Base-by-base conservation (phyloP, 2,113 vertebrate genomes). In the Cynoglossus semilaevis region DNA sequence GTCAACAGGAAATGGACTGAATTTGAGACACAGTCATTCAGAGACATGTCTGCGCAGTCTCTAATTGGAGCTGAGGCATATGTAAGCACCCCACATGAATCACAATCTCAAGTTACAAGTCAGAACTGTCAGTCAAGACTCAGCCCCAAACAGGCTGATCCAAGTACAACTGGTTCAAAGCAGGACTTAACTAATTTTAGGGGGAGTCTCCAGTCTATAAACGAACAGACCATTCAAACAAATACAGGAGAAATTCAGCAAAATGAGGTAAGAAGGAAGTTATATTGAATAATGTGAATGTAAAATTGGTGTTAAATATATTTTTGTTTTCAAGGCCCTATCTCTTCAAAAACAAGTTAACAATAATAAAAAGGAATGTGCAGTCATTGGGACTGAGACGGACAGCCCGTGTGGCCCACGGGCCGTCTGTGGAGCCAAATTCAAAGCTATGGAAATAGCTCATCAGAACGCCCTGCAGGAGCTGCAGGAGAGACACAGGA, bases 1-100 rank as follows among this genome's bases (percentile, higher is more conserved):
- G 94, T 99, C 15, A 96, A 91, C 87, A 93, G 84, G 87, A 97
- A 95, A 76, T 99, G 97, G 96, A 85, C 85, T 59, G 94, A 97
- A 77, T 87, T 98, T 57, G 96, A 99, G 79, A 91, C 84, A 11
- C 67, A 95, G 75, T 91, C 94, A 4, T 84, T 94, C 63, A 87
- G 90, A 56, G 94, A 94, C 55, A 85, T 87, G 5, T 91, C 74
- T 29, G 76, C 87, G 1, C 85, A 91, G 58, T 75, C 83, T 56
- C 57, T 85, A 48, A 83, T 64, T 65, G 87, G 76, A 42, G 67
- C 63, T 8, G 71, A 83, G 70, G 51, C 55, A 8, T 19, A 69
- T 77, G 77, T 70, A 38, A 66, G 58, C 54, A 19, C 61, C 42
- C 9, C 1, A 15, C 52, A 65, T 56, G 47, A 40, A 15, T 58